Evolutionary conservation across 2,888 invertebrate genomes (phyloP), one percentile per base, ranked within the genome.

Genomic region (Agrilus cyanescens): DNA sequence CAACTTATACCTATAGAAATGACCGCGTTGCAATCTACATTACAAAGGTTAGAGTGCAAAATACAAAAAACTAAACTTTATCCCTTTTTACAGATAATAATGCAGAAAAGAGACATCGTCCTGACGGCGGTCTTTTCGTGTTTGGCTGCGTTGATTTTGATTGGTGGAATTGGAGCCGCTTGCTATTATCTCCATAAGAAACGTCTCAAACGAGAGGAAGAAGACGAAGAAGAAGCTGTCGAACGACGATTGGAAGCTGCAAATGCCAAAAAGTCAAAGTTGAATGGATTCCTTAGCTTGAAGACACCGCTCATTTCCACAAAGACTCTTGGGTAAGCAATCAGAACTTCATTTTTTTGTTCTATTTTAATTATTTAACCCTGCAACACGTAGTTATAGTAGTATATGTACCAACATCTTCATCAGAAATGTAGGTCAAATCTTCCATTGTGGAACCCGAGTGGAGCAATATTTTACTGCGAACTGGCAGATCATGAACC

Each of bases 251-350:
- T 50, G 39, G 57, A 58, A 44, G 46, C 50, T 15, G 45, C 46
- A 20, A 56, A 68, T 45, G 77, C 78, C 57, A 77, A 73, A 52
- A 73, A 73, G 46, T 72, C 68, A 37, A 63, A 73, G 41, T 59
- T 76, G 20, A 82, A 82, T 53, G 82, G 81, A 32, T 80, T 82
- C 55, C 70, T 83, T 41, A 81, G 72, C 54, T 62, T 83, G 55
- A 82, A 80, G 65, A 82, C 82, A 12, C 83, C 83, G 0, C 69
- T 83, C 40, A 83, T 84, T 54, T 79, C 79, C 53, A 82, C 82
- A 10, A 83, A 82, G 59, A 78, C 81, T 16, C 65, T 83, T 43
- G 82, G 82, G 83, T 83, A 63, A 82, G 82, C 76, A 6, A 18
- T 40, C 35, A 20, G 2, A 20, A 20, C 20, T n/a, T n/a, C n/a